Base-by-base conservation (phyloP, 2,113 vertebrate genomes). In the Crocuta crocuta region DNA sequence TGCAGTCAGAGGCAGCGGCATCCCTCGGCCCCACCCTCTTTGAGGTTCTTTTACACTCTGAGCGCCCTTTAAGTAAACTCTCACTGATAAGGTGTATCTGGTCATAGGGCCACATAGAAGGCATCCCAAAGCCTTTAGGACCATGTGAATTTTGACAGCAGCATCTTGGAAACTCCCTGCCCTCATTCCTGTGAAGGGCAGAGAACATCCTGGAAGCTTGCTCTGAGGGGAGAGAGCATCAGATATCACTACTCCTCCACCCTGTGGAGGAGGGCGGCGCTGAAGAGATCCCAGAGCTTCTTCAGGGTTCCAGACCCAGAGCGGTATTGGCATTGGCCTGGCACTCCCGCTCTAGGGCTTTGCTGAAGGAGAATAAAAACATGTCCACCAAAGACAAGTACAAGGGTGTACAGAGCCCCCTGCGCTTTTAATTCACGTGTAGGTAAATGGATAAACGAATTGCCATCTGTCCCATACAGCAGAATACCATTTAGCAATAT, bases 1-100 rank as follows among this genome's bases (percentile, higher is more conserved):
- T 16, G 50, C 23, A n/a, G 21, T 17, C 6, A 4, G 55, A 45
- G n/a, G 45, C 0, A 6, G 9, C 8, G 0, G 5, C 23, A 8
- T 86, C 68, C 50, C 63, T 73, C 61, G 33, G 35, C 16, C 6
- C n/a, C 23, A 48, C 28, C 31, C 21, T 43, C 58, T 76, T 68
- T 71, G 12, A 43, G n/a, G 4, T 53, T 10, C 61, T 86, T 87
- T 87, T 68, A 33, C 9, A 21, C 81, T 61, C 43, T 55, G 16
- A 21, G 61, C 74, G 70, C 65, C 74, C 33, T 48, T 66, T 61
- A 80, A 33, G 8, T 58, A 13, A 65, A 12, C 28, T 28, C 28
- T 89, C 61, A 24, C 39, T 65, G 5, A 11, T 83, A 13, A 28
- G 4, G 19, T 70, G 28, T 35, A 2, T 35, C n/a, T 4, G 9